Evolutionary conservation across 2,797 vertebrate genomes (phyloP).

Genomic region (Lutjanus campechanus): DNA sequence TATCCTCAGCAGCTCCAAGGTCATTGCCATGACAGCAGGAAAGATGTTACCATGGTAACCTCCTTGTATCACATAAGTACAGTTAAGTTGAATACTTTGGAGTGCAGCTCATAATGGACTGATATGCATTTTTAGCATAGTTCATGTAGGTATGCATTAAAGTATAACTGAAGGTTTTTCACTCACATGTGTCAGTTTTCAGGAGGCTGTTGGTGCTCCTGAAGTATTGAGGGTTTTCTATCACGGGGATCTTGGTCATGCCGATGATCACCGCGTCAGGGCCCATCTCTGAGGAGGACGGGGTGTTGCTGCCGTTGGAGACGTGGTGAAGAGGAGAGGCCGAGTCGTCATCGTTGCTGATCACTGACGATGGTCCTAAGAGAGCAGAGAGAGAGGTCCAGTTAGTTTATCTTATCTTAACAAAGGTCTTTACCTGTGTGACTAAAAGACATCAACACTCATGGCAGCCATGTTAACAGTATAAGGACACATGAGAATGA

Average conservation of each 20-base stretch:
- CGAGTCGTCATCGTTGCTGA: constrained; percentile 98
- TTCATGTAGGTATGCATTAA: not conserved
- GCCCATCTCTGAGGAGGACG: constrained; percentile 96
- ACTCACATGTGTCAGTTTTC: constrained; percentile 97
- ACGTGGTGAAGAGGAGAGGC: constrained; percentile 98
- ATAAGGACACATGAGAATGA: constrained; percentile 37
- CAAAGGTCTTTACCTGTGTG: not conserved
- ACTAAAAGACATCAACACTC: constrained; percentile 1
- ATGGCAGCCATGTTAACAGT: constrained; percentile 1
- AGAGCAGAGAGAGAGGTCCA: constrained; percentile 17
- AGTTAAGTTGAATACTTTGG: constrained; percentile 1
- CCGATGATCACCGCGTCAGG: constrained; percentile 96
- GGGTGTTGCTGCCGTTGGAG: constrained; percentile 97
- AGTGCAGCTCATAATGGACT: not conserved
- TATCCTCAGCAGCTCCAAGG: constrained; percentile 60
- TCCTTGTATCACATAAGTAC: constrained; percentile 1
- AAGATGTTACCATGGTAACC: constrained; percentile 51
- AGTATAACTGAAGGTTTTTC: not conserved
- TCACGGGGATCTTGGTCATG: constrained; percentile 98
- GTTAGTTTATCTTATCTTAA: constrained; percentile 24
- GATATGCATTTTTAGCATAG: not conserved
- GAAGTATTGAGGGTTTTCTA: constrained; percentile 99
- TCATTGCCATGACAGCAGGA: constrained; percentile 61
- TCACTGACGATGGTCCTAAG: constrained; percentile 95
- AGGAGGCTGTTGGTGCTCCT: constrained; percentile 96